phyloP scores from a whole-genome alignment of 1,140 invertebrate species.

The Drosophila sp. region DNA sequence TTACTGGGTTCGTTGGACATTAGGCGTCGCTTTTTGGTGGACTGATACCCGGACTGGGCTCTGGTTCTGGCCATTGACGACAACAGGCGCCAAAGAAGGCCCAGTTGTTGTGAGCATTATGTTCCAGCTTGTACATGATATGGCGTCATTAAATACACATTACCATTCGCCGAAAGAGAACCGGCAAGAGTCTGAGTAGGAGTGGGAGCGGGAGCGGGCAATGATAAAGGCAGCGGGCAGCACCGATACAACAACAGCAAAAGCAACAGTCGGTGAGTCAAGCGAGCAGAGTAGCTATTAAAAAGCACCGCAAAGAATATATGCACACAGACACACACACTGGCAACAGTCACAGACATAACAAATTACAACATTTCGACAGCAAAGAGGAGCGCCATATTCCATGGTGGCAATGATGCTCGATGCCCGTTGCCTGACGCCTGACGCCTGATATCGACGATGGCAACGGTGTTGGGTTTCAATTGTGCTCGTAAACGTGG shows the following conservation, averaged over 20 bases:
- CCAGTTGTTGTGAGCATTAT: conserved; percentile 64
- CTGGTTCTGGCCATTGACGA: conserved; percentile 35
- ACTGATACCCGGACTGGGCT: neutral
- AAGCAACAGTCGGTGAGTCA: conserved; percentile 65
- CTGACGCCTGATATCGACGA: too few relatives aligned
- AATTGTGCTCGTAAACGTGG: conserved; percentile 80
- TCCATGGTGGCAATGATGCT: conserved; percentile 28
- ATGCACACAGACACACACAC: conserved; percentile 30
- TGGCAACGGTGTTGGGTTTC: conserved; percentile 66
- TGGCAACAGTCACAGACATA: conserved; percentile 59
- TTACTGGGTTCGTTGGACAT: conserved; percentile 63
- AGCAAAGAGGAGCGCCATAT: conserved; percentile 47
- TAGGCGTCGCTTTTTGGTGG: conserved; percentile 43
- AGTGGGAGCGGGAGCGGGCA: neutral
- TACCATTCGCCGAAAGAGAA: conserved; percentile 55
- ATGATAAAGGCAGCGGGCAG: conserved; percentile 66
- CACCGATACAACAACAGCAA: conserved; percentile 41
- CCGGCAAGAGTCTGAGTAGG: too few relatives aligned
- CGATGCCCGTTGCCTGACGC: too few relatives aligned
- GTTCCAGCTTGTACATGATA: conserved; percentile 74
- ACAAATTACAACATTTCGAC: conserved; percentile 74
- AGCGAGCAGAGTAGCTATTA: conserved; percentile 69
- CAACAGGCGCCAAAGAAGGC: conserved; percentile 57
- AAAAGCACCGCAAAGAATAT: conserved; percentile 63
- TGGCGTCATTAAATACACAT: conserved; percentile 83